phyloP scores from a whole-genome alignment of 1,140 invertebrate genomes.

The Aphelenchoides besseyi region DNA sequence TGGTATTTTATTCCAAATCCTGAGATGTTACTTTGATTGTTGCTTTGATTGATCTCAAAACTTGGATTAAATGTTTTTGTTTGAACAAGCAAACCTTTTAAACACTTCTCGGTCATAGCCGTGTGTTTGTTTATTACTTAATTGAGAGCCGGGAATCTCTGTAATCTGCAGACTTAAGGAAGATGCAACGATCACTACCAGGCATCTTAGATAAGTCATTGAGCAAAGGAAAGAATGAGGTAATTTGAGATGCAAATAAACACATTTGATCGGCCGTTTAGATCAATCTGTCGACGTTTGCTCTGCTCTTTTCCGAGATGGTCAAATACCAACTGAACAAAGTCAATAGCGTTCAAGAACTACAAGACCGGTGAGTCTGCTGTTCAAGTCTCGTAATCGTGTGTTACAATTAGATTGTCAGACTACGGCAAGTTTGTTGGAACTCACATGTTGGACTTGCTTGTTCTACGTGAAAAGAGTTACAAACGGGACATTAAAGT shows the following conservation, averaged over 20 bases:
- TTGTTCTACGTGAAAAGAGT: conserved; percentile 82
- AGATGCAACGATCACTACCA: conserved; percentile 44
- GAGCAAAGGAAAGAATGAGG: conserved; percentile 84
- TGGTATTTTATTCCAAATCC: neutral
- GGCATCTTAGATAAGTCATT: conserved; percentile 84
- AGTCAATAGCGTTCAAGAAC: conserved; percentile 86
- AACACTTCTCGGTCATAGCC: too few relatives aligned
- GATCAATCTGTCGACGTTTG: conserved; percentile 81
- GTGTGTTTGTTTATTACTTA: too few relatives aligned
- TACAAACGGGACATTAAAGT: conserved; percentile 92
- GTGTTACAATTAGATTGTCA: conserved; percentile 71
- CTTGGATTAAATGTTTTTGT: conserved; percentile 15
- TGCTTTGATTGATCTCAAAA: neutral
- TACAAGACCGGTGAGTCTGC: conserved; percentile 78
- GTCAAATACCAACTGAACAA: conserved; percentile 96
- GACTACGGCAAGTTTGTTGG: conserved; percentile 92
- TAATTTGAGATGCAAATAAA: conserved; percentile 65
- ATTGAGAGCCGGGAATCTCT: too few relatives aligned
- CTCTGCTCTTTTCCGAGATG: conserved; percentile 91
- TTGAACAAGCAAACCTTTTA: neutral
- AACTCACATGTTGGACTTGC: conserved; percentile 82
- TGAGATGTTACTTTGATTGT: neutral
- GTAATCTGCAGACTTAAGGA: neutral
- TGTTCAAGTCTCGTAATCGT: neutral
- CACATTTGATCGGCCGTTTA: conserved; percentile 61